Evolutionary conservation across 2,797 vertebrate species (phyloP), one percentile per base, ranked within the genome.

Genomic region (Sibirionetta formosa): DNA sequence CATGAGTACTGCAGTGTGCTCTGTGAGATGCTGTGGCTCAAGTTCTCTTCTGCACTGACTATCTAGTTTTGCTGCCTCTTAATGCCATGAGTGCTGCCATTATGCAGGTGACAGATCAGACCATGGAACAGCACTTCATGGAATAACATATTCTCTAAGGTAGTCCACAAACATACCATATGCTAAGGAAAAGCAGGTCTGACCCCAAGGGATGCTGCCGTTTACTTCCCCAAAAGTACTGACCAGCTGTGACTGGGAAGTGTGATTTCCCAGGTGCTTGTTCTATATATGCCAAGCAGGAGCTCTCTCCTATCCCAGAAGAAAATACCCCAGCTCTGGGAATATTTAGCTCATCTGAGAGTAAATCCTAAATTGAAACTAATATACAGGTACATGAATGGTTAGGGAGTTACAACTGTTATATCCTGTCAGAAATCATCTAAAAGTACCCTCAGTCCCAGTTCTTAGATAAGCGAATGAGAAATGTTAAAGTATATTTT

Each of bases 1-100:
- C 29, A 2, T 11, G 23, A 9, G 35, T 50, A 26, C 42, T 44
- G 54, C 40, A 9, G 0, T 5, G 23, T 24, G 10, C 24, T 44
- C 46, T 6, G 27, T 44, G 16, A 46, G 63, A 8, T 8, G 14
- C 8, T 0, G 11, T 3, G 10, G 5, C 12, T 56, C 31, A 1
- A 9, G 3, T 11, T 64, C 78, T 53, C 29, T 42, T 66, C 61
- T 9, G 16, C 40, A 19, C 12, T 15, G 65, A 20, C 26, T 31
- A 5, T 7, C 10, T 3, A 14, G 6, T 40, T 66, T 20, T 44
- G 16, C 33, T 48, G 64, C 44, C 23, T 48, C 42, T 76, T 20
- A 15, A 14, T 40, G 19, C 9, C 29, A 3, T 14, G 9, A 0
- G 18, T 29, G 11, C 33, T 66, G 51, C 48, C 0, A 0, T 40